Percentiles rank a stretch among this genome's conserved stretches.
Conservation (phyloP, 2,797 vertebrate genomes). For the Gambusia yucatana region DNA sequence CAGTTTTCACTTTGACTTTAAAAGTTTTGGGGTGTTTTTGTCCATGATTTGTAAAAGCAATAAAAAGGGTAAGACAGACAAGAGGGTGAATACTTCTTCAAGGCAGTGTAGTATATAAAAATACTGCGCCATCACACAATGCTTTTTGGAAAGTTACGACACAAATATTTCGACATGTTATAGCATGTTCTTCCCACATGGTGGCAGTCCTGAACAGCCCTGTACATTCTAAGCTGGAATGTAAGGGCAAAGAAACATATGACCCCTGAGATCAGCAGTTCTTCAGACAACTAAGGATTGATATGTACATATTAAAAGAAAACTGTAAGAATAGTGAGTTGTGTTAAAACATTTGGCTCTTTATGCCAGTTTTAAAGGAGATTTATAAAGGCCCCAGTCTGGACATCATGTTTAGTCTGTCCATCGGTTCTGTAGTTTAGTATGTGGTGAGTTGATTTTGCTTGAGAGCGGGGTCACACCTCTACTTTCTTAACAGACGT, state of each 20-base stretch:
- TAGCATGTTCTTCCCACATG: background rate
- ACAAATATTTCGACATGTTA: background rate
- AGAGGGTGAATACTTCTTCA: background rate
- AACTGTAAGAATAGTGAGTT: no score
- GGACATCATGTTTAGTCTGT: background rate
- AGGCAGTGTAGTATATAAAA: background rate
- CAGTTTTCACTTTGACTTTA: no score
- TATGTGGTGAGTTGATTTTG: background rate
- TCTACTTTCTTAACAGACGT: background rate
- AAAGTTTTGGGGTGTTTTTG: no score
- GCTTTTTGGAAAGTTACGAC: background rate
- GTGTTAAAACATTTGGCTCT: background rate
- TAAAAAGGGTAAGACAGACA: background rate
- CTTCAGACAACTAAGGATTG: conserved; percentile 7
- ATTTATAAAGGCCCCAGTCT: background rate
- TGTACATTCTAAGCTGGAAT: background rate
- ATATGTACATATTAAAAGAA: background rate
- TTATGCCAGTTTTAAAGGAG: background rate
- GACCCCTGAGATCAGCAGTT: conserved; percentile 6
- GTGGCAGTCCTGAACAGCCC: background rate
- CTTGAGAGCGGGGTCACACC: background rate
- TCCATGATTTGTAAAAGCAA: background rate
- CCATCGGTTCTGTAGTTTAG: background rate
- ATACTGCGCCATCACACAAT: background rate
- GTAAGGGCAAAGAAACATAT: conserved; percentile 10